Percentiles rank a stretch among this genome's conserved stretches.
Evolutionary conservation across 2,888 invertebrate genomes (phyloP).

Genomic region (Hedychridium roseum): DNA sequence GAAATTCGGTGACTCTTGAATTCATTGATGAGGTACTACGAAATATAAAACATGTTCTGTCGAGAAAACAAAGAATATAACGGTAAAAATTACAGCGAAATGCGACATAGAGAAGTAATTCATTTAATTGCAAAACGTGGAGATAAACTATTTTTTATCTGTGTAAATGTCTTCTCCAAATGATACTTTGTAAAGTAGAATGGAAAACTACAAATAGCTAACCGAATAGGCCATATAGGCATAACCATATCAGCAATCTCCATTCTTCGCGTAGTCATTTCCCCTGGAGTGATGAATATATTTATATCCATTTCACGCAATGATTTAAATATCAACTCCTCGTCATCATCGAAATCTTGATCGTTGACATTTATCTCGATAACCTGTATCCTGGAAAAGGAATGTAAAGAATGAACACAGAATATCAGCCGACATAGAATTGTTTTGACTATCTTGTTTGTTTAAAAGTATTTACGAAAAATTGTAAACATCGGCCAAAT

Average conservation of each 20-base stretch:
- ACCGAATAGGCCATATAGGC: conserved; percentile 35
- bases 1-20: conserved; percentile 38
- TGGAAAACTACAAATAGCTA: conserved; percentile 7
- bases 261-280: conserved; percentile 27
- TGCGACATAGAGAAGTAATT: neutral
- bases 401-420: neutral
- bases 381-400: conserved; percentile 22
- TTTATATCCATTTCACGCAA: conserved; percentile 27
- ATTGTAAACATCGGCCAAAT: conserved; percentile 44
- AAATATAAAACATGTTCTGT: conserved; percentile 48
- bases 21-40: conserved; percentile 41
- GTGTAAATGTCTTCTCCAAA: neutral
- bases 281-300: conserved; percentile 28
- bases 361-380: conserved; percentile 25
- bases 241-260: conserved; percentile 30
- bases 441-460: neutral
- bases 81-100: neutral
- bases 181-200: neutral
- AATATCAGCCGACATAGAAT: neutral
- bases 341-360: no score
- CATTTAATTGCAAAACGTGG: neutral
- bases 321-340: conserved; percentile 28
- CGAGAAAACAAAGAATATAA: neutral
- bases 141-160: no score
- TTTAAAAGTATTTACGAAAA: conserved; percentile 43